Conservation (phyloP, 2,888 invertebrate genomes). For the Diloba caeruleocephala region DNA sequence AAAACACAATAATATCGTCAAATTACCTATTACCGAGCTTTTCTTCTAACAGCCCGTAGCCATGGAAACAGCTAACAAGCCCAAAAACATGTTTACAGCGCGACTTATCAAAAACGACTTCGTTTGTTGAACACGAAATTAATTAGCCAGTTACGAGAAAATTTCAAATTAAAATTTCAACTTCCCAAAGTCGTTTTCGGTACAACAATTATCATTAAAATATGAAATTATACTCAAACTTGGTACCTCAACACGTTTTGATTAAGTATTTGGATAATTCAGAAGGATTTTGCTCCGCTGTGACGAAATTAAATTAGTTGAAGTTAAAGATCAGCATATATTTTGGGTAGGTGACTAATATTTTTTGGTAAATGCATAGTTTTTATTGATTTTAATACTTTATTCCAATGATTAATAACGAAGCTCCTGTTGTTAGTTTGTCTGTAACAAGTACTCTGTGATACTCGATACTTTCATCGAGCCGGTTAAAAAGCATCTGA, state of each 20-base stretch:
- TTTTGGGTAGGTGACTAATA: constrained; percentile 13
- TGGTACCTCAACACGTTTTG: constrained; percentile 21
- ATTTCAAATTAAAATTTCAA: constrained; percentile 25
- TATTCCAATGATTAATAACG: too few species aligned
- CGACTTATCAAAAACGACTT: constrained; percentile 10
- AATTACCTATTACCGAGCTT: not conserved
- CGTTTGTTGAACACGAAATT: constrained; percentile 23
- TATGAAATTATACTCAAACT: constrained; percentile 18
- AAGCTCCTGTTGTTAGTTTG: too few species aligned
- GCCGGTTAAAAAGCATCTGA: too few species aligned
- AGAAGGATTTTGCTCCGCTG: constrained; percentile 3
- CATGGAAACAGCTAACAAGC: constrained; percentile 22
- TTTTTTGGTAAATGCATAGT: constrained; percentile 1
- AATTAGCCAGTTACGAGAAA: constrained; percentile 25
- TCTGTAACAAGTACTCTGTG: too few species aligned
- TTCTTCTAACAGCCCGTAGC: constrained; percentile 17
- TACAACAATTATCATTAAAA: constrained; percentile 26
- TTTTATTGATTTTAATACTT: too few species aligned
- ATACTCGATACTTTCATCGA: too few species aligned
- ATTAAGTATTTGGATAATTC: constrained; percentile 31
- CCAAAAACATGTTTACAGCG: constrained; percentile 28
- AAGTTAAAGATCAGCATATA: constrained; percentile 6
- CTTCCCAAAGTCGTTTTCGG: constrained; percentile 5
- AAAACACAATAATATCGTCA: constrained; percentile 7
- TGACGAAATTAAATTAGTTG: constrained; percentile 29